Conservation (phyloP, 2,888 invertebrate species). For the Odontothrips loti region DNA sequence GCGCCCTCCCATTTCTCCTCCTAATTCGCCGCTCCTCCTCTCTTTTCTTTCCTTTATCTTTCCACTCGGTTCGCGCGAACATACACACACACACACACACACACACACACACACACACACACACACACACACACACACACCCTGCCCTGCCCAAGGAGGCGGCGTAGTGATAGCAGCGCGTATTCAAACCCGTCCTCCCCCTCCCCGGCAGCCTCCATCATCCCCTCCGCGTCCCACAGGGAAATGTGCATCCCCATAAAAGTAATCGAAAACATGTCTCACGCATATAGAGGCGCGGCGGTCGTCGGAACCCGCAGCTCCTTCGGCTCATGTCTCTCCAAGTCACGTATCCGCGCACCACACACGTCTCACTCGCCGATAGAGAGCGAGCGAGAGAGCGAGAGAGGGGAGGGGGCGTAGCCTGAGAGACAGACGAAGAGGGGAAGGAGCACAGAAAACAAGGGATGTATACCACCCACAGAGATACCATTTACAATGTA, state of each 20-base stretch:
- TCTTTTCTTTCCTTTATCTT: neutral
- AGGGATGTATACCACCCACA: too few relatives aligned
- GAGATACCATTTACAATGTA: too few relatives aligned
- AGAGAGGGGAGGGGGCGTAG: too few relatives aligned
- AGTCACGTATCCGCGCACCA: too few relatives aligned
- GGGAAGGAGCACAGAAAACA: too few relatives aligned
- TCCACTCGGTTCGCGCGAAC: neutral
- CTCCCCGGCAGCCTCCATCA: neutral
- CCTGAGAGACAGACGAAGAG: too few relatives aligned
- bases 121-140: conserved; percentile 4
- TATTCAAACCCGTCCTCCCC: neutral
- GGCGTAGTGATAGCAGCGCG: neutral
- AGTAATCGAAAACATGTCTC: conserved; percentile 22
- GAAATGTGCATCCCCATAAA: conserved; percentile 20
- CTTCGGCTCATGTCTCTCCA: too few relatives aligned
- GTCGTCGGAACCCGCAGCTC: neutral
- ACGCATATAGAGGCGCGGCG: neutral
- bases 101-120: neutral
- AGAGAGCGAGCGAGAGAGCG: too few relatives aligned
- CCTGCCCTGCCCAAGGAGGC: neutral
- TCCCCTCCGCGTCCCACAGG: conserved; percentile 10
- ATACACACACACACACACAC: neutral
- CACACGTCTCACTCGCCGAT: too few relatives aligned
- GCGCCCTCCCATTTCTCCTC: neutral
- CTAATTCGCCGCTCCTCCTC: neutral